Conservation (phyloP, 1,140 invertebrate species). For the Zaprionus taronus region DNA sequence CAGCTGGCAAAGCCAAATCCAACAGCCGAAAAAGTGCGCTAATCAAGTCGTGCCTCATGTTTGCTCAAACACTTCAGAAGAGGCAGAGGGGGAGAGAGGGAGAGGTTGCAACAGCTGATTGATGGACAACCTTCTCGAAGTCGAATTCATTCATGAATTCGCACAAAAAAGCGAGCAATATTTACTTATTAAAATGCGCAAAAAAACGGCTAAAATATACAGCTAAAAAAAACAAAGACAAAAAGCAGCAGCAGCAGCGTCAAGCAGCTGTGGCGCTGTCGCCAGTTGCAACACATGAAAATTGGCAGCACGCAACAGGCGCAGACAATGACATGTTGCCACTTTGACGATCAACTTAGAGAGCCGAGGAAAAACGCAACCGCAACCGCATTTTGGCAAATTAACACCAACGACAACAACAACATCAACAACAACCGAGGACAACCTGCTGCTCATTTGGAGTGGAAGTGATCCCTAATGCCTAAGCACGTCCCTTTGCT, state of each 20-base stretch:
- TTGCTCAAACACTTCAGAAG: conserved; percentile 35
- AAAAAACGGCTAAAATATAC: conserved; percentile 18
- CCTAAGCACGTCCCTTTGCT: conserved; percentile 79
- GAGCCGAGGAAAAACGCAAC: conserved; percentile 18
- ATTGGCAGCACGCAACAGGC: conserved; percentile 67
- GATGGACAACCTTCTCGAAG: conserved; percentile 31
- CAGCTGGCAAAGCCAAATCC: conserved; percentile 39
- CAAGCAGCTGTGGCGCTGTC: conserved; percentile 56
- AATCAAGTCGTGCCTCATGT: conserved; percentile 52
- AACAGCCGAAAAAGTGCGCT: conserved; percentile 46
- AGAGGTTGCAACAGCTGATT: conserved; percentile 54
- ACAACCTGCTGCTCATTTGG: conserved; percentile 47
- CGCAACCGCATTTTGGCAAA: conserved; percentile 76
- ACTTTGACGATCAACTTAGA: conserved; percentile 43
- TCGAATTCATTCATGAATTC: conserved; percentile 65
- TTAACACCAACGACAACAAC: conserved; percentile 55
- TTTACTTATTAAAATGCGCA: conserved; percentile 65
- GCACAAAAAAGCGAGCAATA: conserved; percentile 58
- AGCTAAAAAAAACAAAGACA: conserved; percentile 35
- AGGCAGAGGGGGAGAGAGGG: not conserved
- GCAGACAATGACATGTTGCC: conserved; percentile 50
- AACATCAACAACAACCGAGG: conserved; percentile 16
- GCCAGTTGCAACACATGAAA: conserved; percentile 73
- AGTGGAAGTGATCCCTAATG: conserved; percentile 67
- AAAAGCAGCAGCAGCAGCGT: conserved; percentile 13